These are phyloP conservation scores for Myopa tessellatipennis DNA, from an alignment of 2,888 invertebrate species.

Conservation along the genomic window DNA sequence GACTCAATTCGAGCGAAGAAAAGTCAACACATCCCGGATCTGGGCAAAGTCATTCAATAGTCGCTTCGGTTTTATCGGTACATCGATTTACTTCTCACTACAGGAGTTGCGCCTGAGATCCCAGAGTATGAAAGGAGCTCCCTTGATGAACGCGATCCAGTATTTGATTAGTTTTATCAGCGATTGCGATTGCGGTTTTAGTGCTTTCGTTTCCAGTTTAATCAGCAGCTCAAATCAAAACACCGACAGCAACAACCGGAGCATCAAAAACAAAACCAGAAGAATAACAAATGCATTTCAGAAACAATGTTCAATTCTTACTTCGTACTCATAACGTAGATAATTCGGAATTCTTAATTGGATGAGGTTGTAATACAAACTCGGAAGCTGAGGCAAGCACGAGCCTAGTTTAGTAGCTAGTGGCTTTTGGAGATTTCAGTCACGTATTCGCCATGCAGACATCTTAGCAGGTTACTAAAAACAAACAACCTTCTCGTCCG, in stretches of 20 bases:
- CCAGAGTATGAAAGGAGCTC: too few species aligned
- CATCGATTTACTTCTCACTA: too few species aligned
- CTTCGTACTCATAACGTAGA: neutral
- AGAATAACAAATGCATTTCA: neutral
- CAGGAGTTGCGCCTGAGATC: neutral
- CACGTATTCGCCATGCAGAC: slow-evolving; percentile 44
- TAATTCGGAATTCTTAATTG: neutral
- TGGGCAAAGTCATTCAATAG: too few species aligned
- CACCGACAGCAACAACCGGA: too few species aligned
- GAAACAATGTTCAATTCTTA: neutral
- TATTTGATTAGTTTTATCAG: slow-evolving; percentile 13
- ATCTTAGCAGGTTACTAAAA: too few species aligned
- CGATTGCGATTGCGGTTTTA: neutral
- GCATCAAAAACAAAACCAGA: neutral
- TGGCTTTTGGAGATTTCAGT: neutral
- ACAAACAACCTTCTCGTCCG: too few species aligned
- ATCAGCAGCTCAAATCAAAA: too few species aligned
- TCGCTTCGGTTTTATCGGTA: too few species aligned
- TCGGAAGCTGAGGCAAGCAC: neutral
- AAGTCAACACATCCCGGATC: too few species aligned
- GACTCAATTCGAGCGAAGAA: too few species aligned
- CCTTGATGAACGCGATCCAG: too few species aligned
- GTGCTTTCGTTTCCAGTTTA: too few species aligned
- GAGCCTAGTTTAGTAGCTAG: neutral
- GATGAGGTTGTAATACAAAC: slow-evolving; percentile 13